Base-by-base conservation (phyloP, 2,797 vertebrate genomes). In the Micromesistius poutassou region DNA sequence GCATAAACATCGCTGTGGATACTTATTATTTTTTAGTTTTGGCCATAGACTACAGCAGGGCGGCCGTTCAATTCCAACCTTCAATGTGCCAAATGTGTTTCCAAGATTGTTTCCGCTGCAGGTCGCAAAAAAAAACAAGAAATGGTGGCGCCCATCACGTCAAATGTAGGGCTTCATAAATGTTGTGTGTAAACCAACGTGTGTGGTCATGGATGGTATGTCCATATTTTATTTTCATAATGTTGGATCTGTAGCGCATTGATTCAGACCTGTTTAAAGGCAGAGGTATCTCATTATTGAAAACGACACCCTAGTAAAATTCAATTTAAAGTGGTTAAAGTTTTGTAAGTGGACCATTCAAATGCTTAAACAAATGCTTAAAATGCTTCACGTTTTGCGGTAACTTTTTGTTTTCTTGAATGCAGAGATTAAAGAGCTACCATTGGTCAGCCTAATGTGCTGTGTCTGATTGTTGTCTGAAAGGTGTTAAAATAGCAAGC, bases 401-500 rank as follows among this genome's bases (percentile, higher is more conserved):
- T 1, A 55, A 55, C 55, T 25, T 25, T n/a, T 62, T 30, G 68
- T 31, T 30, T 71, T 71, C 30, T 31, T 62, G n/a, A 62, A 62
- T 7, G 22, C 68, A 30, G 25, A 8, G 66, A 66, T 50, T 77
- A 38, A 31, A 16, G 70, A 10, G 72, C 12, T 25, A 74, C 25
- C 25, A 74, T 30, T 0, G 77, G 72, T 72, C 3, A 8, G 25
- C 46, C 22, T 66, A 75, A 50, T 71, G n/a, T 55, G 75, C n/a
- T 3, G 28, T 22, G 73, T 13, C 19, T 71, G 66, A 22, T 66
- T 78, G 46, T 79, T 70, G 4, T 72, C 55, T 71, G 40, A 66
- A 77, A 82, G 70, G 5, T 28, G 71, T 38, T 71, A 4, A 74
- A 71, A 55, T 55, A 62, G 25, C 55, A 76, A 55, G 46, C 12